Evolutionary conservation across 2,888 invertebrate genomes (phyloP).

Genomic region (Drosophila dives): DNA sequence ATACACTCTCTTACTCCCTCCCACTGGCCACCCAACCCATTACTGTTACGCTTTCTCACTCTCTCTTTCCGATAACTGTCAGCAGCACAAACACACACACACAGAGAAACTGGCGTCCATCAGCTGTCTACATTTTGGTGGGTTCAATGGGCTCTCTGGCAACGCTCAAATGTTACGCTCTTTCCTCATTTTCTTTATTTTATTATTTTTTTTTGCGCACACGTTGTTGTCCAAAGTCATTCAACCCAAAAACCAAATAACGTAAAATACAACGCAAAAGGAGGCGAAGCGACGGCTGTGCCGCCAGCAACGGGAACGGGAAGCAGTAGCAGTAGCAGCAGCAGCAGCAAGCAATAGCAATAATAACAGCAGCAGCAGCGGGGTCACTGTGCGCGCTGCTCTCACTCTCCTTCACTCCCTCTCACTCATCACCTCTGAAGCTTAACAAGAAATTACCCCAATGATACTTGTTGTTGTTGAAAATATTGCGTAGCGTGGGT

Average conservation of each 20-base stretch:
- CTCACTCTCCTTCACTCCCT: conserved; percentile 26
- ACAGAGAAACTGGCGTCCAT: conserved; percentile 44
- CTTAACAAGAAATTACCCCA: conserved; percentile 18
- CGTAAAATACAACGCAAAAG: conserved; percentile 69
- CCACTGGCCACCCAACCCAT: background rate
- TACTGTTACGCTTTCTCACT: conserved; percentile 1
- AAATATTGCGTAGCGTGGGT: conserved; percentile 56
- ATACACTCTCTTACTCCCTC: background rate
- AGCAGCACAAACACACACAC: conserved; percentile 1
- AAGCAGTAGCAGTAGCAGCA: conserved; percentile 25
- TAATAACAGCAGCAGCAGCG: conserved; percentile 32
- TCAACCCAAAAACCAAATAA: conserved; percentile 76
- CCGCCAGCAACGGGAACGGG: conserved; percentile 37
- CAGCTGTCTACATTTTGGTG: conserved; percentile 73
- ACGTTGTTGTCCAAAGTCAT: conserved; percentile 76
- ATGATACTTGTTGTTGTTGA: conserved; percentile 20
- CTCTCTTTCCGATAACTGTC: conserved; percentile 4
- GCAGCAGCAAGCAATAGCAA: conserved; percentile 26
- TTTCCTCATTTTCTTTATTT: conserved; percentile 51
- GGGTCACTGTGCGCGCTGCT: conserved; percentile 65
- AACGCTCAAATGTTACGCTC: conserved; percentile 61
- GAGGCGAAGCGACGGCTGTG: conserved; percentile 26
- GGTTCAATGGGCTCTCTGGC: conserved; percentile 69
- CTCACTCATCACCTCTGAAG: conserved; percentile 5
- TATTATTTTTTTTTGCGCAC: conserved; percentile 55